phyloP scores from a whole-genome alignment of 2,888 invertebrate genomes.

The Heterodera filipjevi region DNA sequence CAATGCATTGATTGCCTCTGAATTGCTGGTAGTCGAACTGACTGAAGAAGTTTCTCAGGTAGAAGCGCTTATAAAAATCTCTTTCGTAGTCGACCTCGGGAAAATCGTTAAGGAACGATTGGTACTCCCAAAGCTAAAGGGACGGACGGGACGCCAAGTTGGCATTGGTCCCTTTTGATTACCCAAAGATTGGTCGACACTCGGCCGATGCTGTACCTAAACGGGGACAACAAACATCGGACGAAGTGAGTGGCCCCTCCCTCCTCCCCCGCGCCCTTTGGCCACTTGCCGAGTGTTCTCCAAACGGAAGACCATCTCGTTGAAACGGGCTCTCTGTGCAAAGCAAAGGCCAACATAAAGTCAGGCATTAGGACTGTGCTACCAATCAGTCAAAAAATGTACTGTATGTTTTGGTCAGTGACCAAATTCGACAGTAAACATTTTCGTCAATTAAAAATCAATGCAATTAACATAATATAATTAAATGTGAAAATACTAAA shows the following conservation, averaged over 20 bases:
- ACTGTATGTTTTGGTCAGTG: too few relatives aligned
- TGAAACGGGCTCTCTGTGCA: constrained; percentile 50
- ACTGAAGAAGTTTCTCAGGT: constrained; percentile 59
- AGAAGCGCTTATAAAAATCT: constrained; percentile 61
- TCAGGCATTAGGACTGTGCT: not conserved
- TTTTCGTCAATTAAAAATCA: too few relatives aligned
- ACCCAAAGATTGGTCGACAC: constrained; percentile 57
- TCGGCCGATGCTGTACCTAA: constrained; percentile 56
- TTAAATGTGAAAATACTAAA: too few relatives aligned
- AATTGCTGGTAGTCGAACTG: constrained; percentile 63
- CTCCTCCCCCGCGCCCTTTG: not conserved
- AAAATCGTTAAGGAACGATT: constrained; percentile 63
- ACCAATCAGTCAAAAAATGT: too few relatives aligned
- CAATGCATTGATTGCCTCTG: constrained; percentile 46
- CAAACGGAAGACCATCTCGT: constrained; percentile 60
- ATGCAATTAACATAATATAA: too few relatives aligned
- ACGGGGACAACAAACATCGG: not conserved
- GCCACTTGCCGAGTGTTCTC: constrained; percentile 56
- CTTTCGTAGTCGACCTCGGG: constrained; percentile 57
- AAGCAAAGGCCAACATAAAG: not conserved
- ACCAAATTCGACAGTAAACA: too few relatives aligned
- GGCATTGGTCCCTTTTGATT: constrained; percentile 51
- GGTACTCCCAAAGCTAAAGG: constrained; percentile 59
- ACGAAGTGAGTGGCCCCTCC: not conserved
- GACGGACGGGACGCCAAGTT: not conserved